Base-by-base conservation (phyloP, 2,113 vertebrate species). In the Tetrax tetrax region DNA sequence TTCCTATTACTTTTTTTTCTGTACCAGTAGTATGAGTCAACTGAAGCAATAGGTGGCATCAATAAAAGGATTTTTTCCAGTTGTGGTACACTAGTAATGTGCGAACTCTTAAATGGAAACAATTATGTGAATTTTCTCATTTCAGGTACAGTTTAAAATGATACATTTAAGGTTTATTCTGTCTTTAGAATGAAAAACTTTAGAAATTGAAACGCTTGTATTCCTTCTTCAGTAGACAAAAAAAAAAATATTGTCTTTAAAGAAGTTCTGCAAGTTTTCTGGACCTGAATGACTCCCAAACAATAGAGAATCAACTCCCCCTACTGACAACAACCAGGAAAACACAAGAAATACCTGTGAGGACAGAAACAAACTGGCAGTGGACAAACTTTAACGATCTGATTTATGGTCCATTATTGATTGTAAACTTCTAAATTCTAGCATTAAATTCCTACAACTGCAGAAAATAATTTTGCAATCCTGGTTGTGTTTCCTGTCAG, bases 291-390 rank as follows among this genome's bases (percentile, higher is more conserved):
- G 50, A 14, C 64, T 94, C 95, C 74, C 96, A 97, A 99, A 98
- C 98, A 98, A 98, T 98, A 99, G 99, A 98, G 98, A 98, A 98
- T 99, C 98, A 98, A 98, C 99, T 99, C 99, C 99, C 99, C 98
- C 99, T 99, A 98, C 99, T 99, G 99, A 98, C 98, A 96, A 90
- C 95, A 97, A 78, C 65, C 76, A 96, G 98, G 97, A 99, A 97
- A 98, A 98, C 98, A 97, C 72, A 75, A 94, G 94, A 92, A 90
- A 87, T 87, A 97, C 79, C 92, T 69, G 89, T 43, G 86, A 91
- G 70, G 94, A 96, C 90, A 96, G 96, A 92, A 98, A 95, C 89
- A 94, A 96, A 86, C 95, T 94, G 95, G 88, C 95, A 79, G 96
- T 80, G 91, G 97, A 96, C 96, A 97, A 96, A 94, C 95, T 98